Evolutionary conservation across 2,888 invertebrate genomes (phyloP), one percentile per base, ranked within the genome.

Genomic region (Drosophila pseudotalamancana): DNA sequence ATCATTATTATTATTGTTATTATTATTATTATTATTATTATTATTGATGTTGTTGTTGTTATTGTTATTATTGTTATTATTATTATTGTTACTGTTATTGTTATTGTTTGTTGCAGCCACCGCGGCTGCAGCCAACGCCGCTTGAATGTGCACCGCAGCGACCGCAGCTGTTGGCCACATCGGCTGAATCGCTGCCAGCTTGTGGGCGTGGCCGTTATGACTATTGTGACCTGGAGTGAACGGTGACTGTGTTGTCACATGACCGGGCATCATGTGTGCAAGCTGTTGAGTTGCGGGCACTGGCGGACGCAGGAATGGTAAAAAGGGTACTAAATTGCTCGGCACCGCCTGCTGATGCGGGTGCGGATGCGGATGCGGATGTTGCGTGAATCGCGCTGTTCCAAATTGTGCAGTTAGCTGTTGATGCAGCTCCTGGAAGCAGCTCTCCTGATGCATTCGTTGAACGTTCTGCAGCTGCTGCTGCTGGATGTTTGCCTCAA

Each of bases 141-240:
- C 91, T 59, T 91, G 91, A 31, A 96, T 93, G 87, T 96, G 96
- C 0, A 95, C 94, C 14, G 96, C 92, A 88, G 96, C 95, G 1
- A 95, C 94, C 1, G 95, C 94, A 12, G 95, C 94, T 51, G 95
- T 94, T 2, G 90, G 88, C 91, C 91, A 91, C 67, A 91, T 89
- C 2, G 90, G 89, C 43, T 90, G 90, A 56, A 89, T 64, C 92
- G 90, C 49, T 92, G 90, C 49, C 55, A 82, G 55, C 35, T 72
- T 76, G 27, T 77, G 72, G 48, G 77, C 72, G 21, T 78, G 67
- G 2, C 37, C 29, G 12, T 55, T 4, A 9, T 43, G 29, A 9
- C 23, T 43, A 6, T 62, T 43, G 12, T 63, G 55, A 27, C 46
- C 54, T 14, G 53, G 76, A 53, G 42, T 56, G 40, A 51, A 70